Conservation (phyloP, 2,888 invertebrate species). For the Chouioia cunea region DNA sequence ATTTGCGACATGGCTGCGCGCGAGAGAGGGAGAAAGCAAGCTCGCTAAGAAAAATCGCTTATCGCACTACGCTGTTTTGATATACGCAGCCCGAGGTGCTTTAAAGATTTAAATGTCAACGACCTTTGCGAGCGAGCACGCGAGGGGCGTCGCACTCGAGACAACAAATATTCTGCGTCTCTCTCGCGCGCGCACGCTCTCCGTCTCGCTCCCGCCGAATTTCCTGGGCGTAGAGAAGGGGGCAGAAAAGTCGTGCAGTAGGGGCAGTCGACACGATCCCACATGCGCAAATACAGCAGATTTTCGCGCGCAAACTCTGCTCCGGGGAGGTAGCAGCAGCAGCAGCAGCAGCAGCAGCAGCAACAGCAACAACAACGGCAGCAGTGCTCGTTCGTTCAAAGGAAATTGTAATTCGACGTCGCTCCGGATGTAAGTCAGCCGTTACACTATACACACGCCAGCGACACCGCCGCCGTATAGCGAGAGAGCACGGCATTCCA, state of each 20-base stretch:
- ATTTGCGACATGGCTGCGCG: no score
- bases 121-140: slow-evolving; percentile 37
- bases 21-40: neutral
- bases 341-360: neutral
- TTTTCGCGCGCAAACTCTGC: slow-evolving; percentile 15
- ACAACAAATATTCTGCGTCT: slow-evolving; percentile 37
- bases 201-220: slow-evolving; percentile 3
- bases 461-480: neutral
- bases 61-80: slow-evolving; percentile 19
- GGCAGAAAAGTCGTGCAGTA: slow-evolving; percentile 5
- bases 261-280: slow-evolving; percentile 1
- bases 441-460: slow-evolving; percentile 11
- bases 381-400: no score
- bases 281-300: slow-evolving; percentile 33
- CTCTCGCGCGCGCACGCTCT: slow-evolving; percentile 10
- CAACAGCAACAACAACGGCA: neutral
- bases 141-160: slow-evolving; percentile 31
- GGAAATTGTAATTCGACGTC: no score
- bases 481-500: slow-evolving; percentile 45
- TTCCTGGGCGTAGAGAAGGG: slow-evolving; percentile 12
- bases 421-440: slow-evolving; percentile 21
- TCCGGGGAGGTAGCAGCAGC: neutral
- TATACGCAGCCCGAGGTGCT: slow-evolving; percentile 26
- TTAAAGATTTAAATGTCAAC: slow-evolving; percentile 45
- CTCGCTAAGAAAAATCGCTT: slow-evolving; percentile 1